Percentiles rank a stretch among this genome's conserved stretches.
These are phyloP conservation scores for Myotis brandtii DNA, from an alignment of 2,113 vertebrate genomes.

Conservation along the genomic window DNA sequence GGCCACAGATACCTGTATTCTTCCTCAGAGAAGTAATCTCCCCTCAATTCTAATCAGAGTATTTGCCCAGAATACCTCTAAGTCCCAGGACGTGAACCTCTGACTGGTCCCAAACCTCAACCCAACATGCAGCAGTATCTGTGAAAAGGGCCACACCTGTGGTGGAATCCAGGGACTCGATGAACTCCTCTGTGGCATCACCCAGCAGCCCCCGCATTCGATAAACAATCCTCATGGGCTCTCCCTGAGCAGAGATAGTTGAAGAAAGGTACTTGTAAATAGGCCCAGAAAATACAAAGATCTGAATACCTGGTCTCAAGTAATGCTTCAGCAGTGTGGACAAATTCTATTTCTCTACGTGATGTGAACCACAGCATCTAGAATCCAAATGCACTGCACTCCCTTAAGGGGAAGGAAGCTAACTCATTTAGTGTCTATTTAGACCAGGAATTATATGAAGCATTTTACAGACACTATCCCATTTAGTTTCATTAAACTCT, in stretches of 20 bases:
- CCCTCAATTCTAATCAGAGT: background rate
- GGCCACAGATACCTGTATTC: background rate
- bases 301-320: background rate
- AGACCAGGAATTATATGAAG: background rate
- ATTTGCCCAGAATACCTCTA: background rate
- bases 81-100: rapidly evolving
- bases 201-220: constrained; percentile 98
- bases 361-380: background rate
- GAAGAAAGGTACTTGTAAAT: background rate
- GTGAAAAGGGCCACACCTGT: constrained; percentile 89
- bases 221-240: constrained; percentile 99
- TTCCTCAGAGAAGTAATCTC: background rate
- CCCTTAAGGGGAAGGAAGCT: background rate
- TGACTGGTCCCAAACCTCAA: constrained; percentile 3
- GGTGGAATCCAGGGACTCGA: constrained; percentile 97
- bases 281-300: background rate
- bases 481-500: background rate
- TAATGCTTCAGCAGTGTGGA: background rate
- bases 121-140: constrained; percentile 12
- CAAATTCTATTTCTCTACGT: background rate
- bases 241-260: constrained; percentile 88
- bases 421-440: background rate
- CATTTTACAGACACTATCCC: background rate
- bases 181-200: constrained; percentile 98
- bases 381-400: background rate